Conservation (phyloP, 2,797 vertebrate genomes). For the Sus cebifrons region DNA sequence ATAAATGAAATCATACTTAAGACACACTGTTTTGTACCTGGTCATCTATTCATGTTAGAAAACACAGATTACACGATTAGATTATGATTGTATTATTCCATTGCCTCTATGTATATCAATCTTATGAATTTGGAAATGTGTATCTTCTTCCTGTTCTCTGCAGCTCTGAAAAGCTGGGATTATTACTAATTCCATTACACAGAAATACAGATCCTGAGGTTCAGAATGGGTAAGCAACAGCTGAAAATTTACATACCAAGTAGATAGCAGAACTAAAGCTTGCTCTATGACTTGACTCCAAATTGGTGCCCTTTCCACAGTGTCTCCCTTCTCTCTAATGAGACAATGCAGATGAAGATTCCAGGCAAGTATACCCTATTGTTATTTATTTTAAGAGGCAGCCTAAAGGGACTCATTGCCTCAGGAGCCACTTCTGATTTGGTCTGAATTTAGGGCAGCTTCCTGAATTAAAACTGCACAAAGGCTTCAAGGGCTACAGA, state of each 20-base stretch:
- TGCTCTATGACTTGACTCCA: not conserved
- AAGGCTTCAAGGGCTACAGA: not conserved
- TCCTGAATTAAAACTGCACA: conserved; percentile 65
- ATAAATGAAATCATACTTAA: conserved; percentile 36
- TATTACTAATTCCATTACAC: conserved; percentile 32
- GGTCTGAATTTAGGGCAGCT: conserved; percentile 69
- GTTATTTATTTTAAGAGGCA: conserved; percentile 64
- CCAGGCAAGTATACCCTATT: not conserved
- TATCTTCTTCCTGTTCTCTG: conserved; percentile 33
- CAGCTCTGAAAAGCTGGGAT: not conserved
- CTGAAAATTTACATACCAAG: not conserved
- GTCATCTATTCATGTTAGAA: conserved; percentile 47
- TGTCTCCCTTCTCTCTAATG: conserved; percentile 1
- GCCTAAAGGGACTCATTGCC: conserved; percentile 30
- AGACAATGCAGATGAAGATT: conserved; percentile 36
- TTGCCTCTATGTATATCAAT: not conserved
- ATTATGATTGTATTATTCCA: conserved; percentile 16
- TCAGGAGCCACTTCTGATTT: conserved; percentile 62
- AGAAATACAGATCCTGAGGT: conserved; percentile 34
- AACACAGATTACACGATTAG: not conserved
- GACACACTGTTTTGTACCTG: not conserved
- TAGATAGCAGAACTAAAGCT: conserved; percentile 10
- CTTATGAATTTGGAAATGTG: conserved; percentile 16
- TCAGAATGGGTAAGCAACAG: not conserved
- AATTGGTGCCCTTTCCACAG: not conserved